A percentile compares a stretch with the other conserved stretches of the same genome.
These are phyloP conservation scores for Miniopterus natalensis DNA, from an alignment of 2,113 vertebrate genomes.

Conservation along the genomic window DNA sequence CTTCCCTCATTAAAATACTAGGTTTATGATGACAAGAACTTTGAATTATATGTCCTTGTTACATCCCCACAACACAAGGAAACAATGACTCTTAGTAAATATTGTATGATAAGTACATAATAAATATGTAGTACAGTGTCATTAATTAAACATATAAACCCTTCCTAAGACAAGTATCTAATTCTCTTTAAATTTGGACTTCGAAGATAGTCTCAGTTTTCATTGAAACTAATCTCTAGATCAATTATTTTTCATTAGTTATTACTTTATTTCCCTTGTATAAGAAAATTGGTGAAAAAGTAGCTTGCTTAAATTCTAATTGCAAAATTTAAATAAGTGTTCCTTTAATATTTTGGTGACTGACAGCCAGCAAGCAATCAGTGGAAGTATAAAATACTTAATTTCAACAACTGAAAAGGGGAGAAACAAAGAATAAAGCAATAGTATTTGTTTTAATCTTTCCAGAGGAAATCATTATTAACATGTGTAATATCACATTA, in stretches of 20 bases:
- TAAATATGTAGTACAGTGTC: background rate
- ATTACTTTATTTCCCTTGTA: background rate
- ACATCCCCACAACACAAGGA: background rate
- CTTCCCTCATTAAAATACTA: background rate
- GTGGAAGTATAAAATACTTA: background rate
- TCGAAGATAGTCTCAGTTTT: background rate
- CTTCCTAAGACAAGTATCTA: background rate
- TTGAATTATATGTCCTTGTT: background rate
- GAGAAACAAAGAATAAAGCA: background rate
- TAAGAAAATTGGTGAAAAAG: background rate
- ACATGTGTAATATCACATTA: background rate
- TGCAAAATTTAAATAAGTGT: background rate
- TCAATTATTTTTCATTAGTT: background rate
- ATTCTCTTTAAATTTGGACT: background rate
- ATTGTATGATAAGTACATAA: constrained; percentile 22
- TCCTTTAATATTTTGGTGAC: background rate
- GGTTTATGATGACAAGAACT: background rate
- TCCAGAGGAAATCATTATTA: background rate
- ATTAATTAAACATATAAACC: background rate
- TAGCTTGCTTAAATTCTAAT: background rate
- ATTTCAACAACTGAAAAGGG: background rate
- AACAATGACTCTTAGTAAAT: background rate
- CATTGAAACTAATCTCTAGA: background rate
- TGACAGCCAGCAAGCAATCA: background rate
- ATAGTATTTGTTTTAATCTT: background rate